These are phyloP conservation scores for Pteromalus puparum DNA, from an alignment of 1,140 invertebrate species.

Conservation along the genomic window DNA sequence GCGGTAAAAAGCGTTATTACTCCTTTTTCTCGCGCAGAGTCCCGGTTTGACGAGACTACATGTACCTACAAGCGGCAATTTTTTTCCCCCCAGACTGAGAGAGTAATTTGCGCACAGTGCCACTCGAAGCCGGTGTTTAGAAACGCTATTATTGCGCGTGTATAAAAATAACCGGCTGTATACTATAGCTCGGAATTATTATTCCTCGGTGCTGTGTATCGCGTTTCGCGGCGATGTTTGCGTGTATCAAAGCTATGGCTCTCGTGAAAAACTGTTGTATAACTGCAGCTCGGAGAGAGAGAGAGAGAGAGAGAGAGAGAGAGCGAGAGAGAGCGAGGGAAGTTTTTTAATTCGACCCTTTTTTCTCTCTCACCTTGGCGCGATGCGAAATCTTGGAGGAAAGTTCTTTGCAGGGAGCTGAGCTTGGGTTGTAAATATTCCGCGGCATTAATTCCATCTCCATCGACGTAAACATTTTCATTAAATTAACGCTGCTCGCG, in stretches of 20 bases:
- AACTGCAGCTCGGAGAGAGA: background rate
- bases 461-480: conserved; percentile 4
- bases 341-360: background rate
- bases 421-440: background rate
- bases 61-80: too few species aligned
- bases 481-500: background rate
- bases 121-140: too few species aligned
- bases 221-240: too few species aligned
- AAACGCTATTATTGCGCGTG: too few species aligned
- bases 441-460: background rate
- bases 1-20: background rate
- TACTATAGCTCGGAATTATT: too few species aligned
- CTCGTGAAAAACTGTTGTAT: background rate
- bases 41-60: too few species aligned
- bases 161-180: too few species aligned
- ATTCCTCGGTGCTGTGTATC: too few species aligned
- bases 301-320: too few species aligned
- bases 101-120: too few species aligned
- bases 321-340: background rate
- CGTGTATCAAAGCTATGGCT: background rate
- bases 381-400: background rate
- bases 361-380: background rate
- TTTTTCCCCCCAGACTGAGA: too few species aligned
- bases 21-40: background rate
- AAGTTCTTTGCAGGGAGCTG: background rate